Base-by-base conservation (phyloP, 2,113 vertebrate species). In the Condylura cristata region DNA sequence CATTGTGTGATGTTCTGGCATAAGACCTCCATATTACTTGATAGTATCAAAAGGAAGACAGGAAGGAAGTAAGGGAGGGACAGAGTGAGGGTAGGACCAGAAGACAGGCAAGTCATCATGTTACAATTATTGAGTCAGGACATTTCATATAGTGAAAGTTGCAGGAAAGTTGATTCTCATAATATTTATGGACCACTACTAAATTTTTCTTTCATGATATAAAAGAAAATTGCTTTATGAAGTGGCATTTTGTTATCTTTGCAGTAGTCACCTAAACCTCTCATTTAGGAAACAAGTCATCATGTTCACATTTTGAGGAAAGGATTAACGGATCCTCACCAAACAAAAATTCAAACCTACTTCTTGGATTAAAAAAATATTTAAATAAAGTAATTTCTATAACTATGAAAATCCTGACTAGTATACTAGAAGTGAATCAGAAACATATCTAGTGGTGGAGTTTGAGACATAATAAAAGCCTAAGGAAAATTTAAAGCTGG, bases 151-250 rank as follows among this genome's bases (percentile, higher is more conserved):
- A 4, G 5, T 37, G 30, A 93, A 61, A 88, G 30, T 34, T 90
- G 24, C 24, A 61, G 75, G n/a, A 82, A 37, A 71, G 34, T 13
- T 28, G 5, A 32, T 82, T 61, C 66, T 60, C 44, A 93, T 46
- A 22, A 83, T 63, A 68, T 76, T 48, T 94, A 58, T 60, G 58
- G 34, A 8, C 26, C 34, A 44, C 14, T 48, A 20, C 18, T 60
- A 88, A 78, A 39, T 20, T 91, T 95, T 88, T 28, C 44, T 88
- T 56, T n/a, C 46, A 83, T 48, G 46, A 41, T 60, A 32, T 48
- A 68, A 92, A 65, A 72, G 37, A 70, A 86, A 85, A 86, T 51
- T 41, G 28, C 66, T 60, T 85, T 66, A 60, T 86, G 37, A 81
- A 79, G 53, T 65, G 37, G 10, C 39, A 78, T 71, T 71, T 83